Evolutionary conservation across 2,888 invertebrate genomes (phyloP).

Genomic region (Chelonus formosanus): DNA sequence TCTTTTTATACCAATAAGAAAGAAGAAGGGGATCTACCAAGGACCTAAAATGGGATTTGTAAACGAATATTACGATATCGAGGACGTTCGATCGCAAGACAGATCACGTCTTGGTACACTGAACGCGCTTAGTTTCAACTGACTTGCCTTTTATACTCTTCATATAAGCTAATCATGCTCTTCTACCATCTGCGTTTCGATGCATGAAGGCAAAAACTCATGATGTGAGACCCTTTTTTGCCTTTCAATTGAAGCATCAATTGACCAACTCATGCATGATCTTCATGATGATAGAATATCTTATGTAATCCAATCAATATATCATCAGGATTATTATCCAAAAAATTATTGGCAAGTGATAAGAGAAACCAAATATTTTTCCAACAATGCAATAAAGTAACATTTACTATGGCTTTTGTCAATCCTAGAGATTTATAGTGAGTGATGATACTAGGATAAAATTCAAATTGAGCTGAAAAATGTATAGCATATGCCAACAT

Average conservation of each 20-base stretch:
- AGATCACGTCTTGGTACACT: constrained; percentile 49
- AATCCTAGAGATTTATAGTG: too few species aligned
- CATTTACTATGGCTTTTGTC: too few species aligned
- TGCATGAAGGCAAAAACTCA: constrained; percentile 29
- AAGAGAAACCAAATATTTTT: too few species aligned
- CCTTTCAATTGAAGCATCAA: constrained; percentile 1
- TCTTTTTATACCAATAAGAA: constrained; percentile 55
- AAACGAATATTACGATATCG: constrained; percentile 37
- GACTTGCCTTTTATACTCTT: constrained; percentile 48
- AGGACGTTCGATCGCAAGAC: constrained; percentile 39
- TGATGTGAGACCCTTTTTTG: constrained; percentile 17
- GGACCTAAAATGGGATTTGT: constrained; percentile 31
- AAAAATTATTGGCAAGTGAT: too few species aligned
- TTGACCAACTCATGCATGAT: constrained; percentile 6
- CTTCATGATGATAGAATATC: neutral
- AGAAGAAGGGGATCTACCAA: constrained; percentile 25
- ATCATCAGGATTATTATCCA: too few species aligned
- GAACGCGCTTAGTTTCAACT: constrained; percentile 45
- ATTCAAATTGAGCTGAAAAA: too few species aligned
- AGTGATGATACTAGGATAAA: too few species aligned
- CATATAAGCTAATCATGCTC: constrained; percentile 30
- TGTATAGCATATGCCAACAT: too few species aligned
- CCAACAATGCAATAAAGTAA: too few species aligned
- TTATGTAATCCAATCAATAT: too few species aligned
- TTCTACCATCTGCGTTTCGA: constrained; percentile 15